Base-by-base conservation (phyloP, 2,113 vertebrate species). In the Campylomormyrus numenius region DNA sequence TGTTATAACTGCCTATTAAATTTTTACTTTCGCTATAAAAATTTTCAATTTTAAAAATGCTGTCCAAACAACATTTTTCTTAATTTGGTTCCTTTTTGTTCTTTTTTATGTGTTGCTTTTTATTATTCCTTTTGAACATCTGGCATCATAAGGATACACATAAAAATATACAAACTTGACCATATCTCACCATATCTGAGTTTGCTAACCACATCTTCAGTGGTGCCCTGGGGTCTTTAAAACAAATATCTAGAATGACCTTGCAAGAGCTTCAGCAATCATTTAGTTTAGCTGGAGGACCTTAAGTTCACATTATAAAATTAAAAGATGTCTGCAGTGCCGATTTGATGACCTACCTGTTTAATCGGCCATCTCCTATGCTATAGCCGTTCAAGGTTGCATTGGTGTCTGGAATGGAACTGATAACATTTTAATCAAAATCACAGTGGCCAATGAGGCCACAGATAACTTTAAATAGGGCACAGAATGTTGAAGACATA, bases 341-440 rank as follows among this genome's bases (percentile, higher is more conserved):
- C 74, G 31, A 80, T 80, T 80, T 80, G 74, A 80, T 80, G 74
- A 35, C 74, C 74, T 80, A 42, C 74, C 74, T 80, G 74, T 42
- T 77, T 77, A 77, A 77, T 77, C 70, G 15, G 70, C 70, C 35
- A 77, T 77, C 27, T 77, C 70, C 70, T 77, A 77, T 77, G 31
- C 27, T 66, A 66, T 66, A 66, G 62, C n/a, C 35, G 13, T 77
- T 80, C 74, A 80, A 80, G 74, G 35, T 80, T 80, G 74, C 74
- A 80, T 42, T 80, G 17, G 74, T 42, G 74, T 80, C 74, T 80
- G 74, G 74, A 80, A 80, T 80, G 5, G 31, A 42, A 80, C 74
- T 80, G 74, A 80, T 80, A 80, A 80, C 74, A 80, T 80, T 80
- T 80, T 80, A 80, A 80, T 35, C 74, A 80, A 42, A 80, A 80